Base-by-base conservation (phyloP, 2,888 invertebrate genomes). In the Oasisia sp. region DNA sequence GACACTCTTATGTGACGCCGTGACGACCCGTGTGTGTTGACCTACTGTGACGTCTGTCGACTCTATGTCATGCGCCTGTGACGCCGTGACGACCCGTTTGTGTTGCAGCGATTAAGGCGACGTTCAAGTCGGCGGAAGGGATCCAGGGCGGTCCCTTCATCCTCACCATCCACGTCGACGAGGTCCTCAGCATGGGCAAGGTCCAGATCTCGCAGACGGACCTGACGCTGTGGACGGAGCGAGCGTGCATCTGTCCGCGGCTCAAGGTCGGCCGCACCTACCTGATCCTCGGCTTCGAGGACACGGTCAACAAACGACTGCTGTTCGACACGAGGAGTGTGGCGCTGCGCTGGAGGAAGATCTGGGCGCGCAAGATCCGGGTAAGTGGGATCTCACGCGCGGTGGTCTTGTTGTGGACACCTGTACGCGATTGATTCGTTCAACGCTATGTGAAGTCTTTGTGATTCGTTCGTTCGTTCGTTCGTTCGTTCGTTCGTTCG, bases 281-380 rank as follows among this genome's bases (percentile, higher is more conserved):
- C 89, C 45, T 92, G 89, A 89, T 92, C 89, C 89, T 92, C n/a
- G 92, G 92, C 89, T 92, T 89, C 92, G 92, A 92, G 89, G 89
- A 92, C 89, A 90, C 92, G 45, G 92, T n/a, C 44, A 92, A 45
- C 92, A 92, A 92, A 74, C 92, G 92, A 19, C 92, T 92, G 19
- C 89, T 92, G 89, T 92, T 92, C 32, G 92, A 89, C 89, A 11
- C 89, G 32, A 92, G 50, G 50, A 89, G 92, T 19, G 89, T 92
- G 12, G 92, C 92, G 45, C 89, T 92, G 89, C 89, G 89, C 89
- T 92, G 92, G 92, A 92, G 50, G 89, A 50, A 92, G n/a, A 32
- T 45, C 19, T 92, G 92, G 92, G 32, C 45, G 89, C 32, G 89
- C 32, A 89, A 50, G 32, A 50, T 92, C 1, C 89, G 38, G 9